phyloP scores from a whole-genome alignment of 2,797 vertebrate genomes.

The Rhyacichthys aspro region DNA sequence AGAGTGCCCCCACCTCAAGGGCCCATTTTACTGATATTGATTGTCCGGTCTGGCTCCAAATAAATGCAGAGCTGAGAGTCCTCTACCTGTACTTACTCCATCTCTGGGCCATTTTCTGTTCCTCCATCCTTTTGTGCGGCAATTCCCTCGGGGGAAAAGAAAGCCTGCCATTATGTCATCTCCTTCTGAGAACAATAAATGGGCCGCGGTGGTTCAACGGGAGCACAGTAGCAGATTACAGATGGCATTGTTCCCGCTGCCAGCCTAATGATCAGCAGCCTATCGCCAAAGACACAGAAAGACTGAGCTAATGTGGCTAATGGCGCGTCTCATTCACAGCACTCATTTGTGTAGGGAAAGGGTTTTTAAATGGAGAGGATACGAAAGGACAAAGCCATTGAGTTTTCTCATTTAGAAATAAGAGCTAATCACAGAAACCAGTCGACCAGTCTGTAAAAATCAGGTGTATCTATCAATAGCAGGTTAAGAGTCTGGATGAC shows the following conservation, averaged over 20 bases:
- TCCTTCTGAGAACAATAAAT: slow-evolving; percentile 52
- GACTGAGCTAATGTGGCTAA: slow-evolving; percentile 75
- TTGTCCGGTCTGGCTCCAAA: slow-evolving; percentile 36
- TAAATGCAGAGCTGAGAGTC: slow-evolving; percentile 54
- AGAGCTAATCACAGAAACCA: slow-evolving; percentile 39
- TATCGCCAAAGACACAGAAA: slow-evolving; percentile 52
- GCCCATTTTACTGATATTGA: slow-evolving; percentile 48
- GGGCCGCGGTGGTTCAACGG: slow-evolving; percentile 54
- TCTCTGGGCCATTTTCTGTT: slow-evolving; percentile 3
- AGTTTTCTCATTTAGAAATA: slow-evolving; percentile 54
- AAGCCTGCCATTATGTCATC: slow-evolving; percentile 47
- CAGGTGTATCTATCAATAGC: too few relatives aligned
- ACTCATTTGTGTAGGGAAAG: slow-evolving; percentile 62
- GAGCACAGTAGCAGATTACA: slow-evolving; percentile 61
- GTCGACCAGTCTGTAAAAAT: too few relatives aligned
- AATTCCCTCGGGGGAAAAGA: slow-evolving; percentile 18
- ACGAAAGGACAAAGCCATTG: slow-evolving; percentile 54
- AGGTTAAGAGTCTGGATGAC: too few relatives aligned
- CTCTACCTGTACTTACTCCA: slow-evolving; percentile 31
- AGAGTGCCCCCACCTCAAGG: slow-evolving; percentile 35
- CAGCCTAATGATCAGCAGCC: slow-evolving; percentile 68
- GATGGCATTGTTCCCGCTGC: slow-evolving; percentile 65
- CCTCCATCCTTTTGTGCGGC: slow-evolving; percentile 14
- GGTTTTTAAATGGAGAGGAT: slow-evolving; percentile 63
- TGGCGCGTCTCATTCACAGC: slow-evolving; percentile 66